Conservation (phyloP, 2,797 vertebrate genomes). For the Pseudochirops cupreus region DNA sequence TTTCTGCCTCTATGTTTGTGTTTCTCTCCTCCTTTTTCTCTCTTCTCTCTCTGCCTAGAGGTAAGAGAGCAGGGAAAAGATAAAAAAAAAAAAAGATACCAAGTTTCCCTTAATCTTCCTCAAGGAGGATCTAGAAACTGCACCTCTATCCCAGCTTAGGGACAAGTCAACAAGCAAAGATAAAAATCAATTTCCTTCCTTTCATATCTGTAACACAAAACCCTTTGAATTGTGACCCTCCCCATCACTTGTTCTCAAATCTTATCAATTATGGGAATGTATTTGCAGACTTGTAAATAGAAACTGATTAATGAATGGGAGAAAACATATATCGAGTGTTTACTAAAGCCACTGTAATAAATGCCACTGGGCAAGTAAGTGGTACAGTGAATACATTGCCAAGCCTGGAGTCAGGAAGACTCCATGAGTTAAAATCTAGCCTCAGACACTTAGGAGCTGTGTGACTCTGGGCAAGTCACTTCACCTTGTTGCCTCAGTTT, state of each 20-base stretch:
- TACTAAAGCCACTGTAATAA: neutral
- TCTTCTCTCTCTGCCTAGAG: neutral
- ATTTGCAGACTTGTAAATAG: neutral
- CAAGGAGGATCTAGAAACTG: too few species aligned
- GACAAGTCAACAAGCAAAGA: neutral
- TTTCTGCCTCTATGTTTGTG: neutral
- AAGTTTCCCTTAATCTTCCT: neutral
- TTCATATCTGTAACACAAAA: neutral
- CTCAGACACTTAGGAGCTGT: neutral
- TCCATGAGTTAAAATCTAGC: conserved; percentile 1
- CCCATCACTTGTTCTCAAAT: neutral
- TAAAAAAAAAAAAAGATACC: neutral
- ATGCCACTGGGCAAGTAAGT: neutral
- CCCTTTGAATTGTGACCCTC: neutral
- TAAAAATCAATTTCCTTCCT: neutral
- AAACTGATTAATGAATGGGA: neutral
- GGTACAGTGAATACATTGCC: neutral
- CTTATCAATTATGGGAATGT: neutral
- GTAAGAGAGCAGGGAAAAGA: conserved; percentile 8
- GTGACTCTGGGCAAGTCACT: neutral
- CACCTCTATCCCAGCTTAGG: neutral
- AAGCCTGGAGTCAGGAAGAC: neutral
- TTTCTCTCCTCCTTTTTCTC: neutral
- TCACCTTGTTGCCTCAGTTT: neutral
- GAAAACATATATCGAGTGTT: neutral